Percentiles rank a stretch among this genome's conserved stretches.
These are phyloP conservation scores for Rhabdophis nuchalis DNA, from an alignment of 2,797 vertebrate species.

Conservation along the genomic window DNA sequence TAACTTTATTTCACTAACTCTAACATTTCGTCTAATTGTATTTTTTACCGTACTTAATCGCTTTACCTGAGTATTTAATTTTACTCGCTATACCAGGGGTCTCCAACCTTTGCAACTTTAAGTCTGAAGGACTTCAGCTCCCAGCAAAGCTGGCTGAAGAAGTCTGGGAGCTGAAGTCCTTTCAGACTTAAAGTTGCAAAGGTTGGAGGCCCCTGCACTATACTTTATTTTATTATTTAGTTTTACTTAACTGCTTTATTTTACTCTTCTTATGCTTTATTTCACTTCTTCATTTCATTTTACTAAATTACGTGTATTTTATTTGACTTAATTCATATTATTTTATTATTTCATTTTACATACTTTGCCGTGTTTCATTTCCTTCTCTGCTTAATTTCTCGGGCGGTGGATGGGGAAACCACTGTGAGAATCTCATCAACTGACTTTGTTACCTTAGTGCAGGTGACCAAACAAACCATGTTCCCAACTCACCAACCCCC, in stretches of 20 bases:
- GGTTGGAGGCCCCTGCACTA: no score
- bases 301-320: neutral
- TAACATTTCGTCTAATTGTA: neutral
- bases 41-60: neutral
- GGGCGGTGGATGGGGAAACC: no score
- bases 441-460: neutral
- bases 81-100: neutral
- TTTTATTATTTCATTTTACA: neutral
- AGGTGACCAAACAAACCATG: neutral
- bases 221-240: neutral
- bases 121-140: no score
- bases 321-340: neutral
- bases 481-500: neutral
- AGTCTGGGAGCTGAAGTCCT: no score
- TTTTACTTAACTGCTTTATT: neutral
- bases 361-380: neutral
- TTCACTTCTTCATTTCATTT: no score
- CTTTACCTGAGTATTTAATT: neutral
- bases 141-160: no score
- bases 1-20: neutral
- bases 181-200: no score
- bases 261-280: neutral
- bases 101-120: no score
- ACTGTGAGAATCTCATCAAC: neutral
- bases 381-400: neutral